Evolutionary conservation across 2,888 invertebrate genomes (phyloP).

Genomic region (Rotaria macrura): DNA sequence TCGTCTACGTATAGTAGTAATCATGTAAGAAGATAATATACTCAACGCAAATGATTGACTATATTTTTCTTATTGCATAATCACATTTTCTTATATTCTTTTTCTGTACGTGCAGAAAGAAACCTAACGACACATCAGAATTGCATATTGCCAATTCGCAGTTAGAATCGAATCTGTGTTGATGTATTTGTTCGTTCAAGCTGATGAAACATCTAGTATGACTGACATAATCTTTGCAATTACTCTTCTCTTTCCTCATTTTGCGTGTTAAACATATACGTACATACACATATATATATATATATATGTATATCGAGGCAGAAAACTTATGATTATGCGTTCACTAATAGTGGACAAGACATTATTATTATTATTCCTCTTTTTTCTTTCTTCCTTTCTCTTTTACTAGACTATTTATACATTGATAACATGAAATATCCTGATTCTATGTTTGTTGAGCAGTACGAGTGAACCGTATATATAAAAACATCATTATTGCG

Average conservation of each 20-base stretch:
- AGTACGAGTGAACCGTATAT: background rate
- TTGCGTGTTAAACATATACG: background rate
- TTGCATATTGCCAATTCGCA: background rate
- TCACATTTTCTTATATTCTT: background rate
- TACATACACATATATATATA: background rate
- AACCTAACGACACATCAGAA: background rate
- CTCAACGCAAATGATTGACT: background rate
- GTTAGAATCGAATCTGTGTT: background rate
- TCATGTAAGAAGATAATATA: background rate
- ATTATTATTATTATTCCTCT: background rate
- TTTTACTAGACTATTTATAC: background rate
- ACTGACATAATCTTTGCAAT: background rate
- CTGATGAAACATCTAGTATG: background rate
- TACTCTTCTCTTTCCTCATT: background rate
- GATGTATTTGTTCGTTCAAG: background rate
- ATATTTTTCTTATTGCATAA: background rate
- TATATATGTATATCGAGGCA: background rate
- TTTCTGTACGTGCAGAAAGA: background rate
- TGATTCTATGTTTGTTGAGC: background rate
- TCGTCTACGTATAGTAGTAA: background rate
- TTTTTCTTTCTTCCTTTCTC: background rate
- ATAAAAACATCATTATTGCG: background rate
- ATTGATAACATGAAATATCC: background rate
- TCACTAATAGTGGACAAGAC: background rate
- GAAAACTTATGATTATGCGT: background rate